Percentiles rank a stretch among this genome's conserved stretches.
These are phyloP conservation scores for Acestrorhynchus altus DNA, from an alignment of 2,797 vertebrate genomes.

Conservation along the genomic window DNA sequence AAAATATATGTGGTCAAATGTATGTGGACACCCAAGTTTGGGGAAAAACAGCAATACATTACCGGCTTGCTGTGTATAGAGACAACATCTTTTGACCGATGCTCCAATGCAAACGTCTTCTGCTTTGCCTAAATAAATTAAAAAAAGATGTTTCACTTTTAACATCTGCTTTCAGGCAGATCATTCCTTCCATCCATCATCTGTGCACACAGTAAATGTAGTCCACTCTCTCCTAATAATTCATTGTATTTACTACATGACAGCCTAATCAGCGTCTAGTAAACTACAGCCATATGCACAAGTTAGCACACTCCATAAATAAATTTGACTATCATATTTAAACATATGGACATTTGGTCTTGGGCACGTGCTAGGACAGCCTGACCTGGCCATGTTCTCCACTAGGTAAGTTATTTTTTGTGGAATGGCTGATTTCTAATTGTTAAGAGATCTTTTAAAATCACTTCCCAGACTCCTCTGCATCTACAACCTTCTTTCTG, in stretches of 20 bases:
- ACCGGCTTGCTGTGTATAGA: constrained; percentile 95
- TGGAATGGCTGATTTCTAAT: too few species aligned
- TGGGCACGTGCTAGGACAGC: too few species aligned
- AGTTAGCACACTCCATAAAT: too few species aligned
- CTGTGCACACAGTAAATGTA: background rate
- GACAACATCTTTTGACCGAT: constrained; percentile 86
- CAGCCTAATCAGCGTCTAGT: background rate
- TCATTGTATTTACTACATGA: background rate
- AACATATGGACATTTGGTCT: too few species aligned
- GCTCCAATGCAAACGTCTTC: constrained; percentile 88
- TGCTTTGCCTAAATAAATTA: constrained; percentile 91
- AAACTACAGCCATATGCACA: background rate
- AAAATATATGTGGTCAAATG: background rate
- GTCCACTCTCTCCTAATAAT: background rate
- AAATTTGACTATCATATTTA: too few species aligned
- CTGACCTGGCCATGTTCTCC: too few species aligned
- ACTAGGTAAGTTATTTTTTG: too few species aligned
- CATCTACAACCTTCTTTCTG: too few species aligned
- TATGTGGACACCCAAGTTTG: background rate
- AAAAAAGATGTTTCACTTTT: background rate
- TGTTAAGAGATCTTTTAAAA: too few species aligned
- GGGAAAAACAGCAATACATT: constrained; percentile 40
- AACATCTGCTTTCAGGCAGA: background rate
- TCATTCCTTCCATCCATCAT: background rate
- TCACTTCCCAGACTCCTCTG: too few species aligned